Evolutionary conservation across 1,140 invertebrate genomes (phyloP), one percentile per base, ranked within the genome.

Genomic region (Drosophila cardini): DNA sequence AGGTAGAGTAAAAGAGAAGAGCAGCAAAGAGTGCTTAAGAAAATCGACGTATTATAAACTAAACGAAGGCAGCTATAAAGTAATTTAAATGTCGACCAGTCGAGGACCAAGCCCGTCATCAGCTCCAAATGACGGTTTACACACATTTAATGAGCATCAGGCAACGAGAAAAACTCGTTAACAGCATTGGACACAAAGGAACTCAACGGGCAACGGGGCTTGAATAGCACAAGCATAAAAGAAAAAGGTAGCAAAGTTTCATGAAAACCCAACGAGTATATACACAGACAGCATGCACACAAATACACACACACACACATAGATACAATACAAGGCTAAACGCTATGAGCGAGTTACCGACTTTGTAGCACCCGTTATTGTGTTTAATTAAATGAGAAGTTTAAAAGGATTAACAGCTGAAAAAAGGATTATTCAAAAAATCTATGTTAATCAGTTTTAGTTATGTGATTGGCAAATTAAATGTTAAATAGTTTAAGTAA

Each of bases 61-160:
- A 83, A 86, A 83, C 76, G 83, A 79, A 86, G 83, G 76, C 73
- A 73, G 72, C 80, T 77, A 77, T 80, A 80, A 89, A 80, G 84
- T 77, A 83, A 87, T 87, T 89, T 87, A 53, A 89, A 62, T 73
- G 71, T 64, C 69, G 69, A 64, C 43, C 64, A 48, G 56, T 34
- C 8, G 32, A 48, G 45, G n/a, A 64, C 43, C 26, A 18, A 42
- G 21, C 16, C 42, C 26, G 38, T 52, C 63, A 43, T 26, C 55
- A 65, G 40, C 32, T 30, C 9, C 15, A 50, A 68, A 68, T 48
- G 73, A 75, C 64, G 70, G 58, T 62, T 57, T 69, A 77, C 62
- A 77, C 65, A 65, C 81, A 85, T 78, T 78, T 70, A 71, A 67
- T 63, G 65, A 58, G 42, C 70, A 72, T 68, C 40, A 48, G 53